Evolutionary conservation across 1,140 invertebrate species (phyloP).

Genomic region (Tetragonula clypearis): DNA sequence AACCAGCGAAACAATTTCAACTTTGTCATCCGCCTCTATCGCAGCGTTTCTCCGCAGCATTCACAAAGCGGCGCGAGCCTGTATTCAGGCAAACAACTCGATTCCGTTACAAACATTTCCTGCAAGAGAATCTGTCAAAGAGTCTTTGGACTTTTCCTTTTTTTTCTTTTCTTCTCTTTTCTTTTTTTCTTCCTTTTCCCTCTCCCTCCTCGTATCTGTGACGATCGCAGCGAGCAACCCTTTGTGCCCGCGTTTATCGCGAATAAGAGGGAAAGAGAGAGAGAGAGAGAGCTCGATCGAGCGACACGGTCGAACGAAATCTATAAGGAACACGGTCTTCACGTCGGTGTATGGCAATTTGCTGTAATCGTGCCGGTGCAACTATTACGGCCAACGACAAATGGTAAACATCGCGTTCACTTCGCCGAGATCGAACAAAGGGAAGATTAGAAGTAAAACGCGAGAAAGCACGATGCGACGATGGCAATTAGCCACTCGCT

Average conservation of each 20-base stretch:
- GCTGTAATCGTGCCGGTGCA: constrained; percentile 46
- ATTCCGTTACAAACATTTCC: neutral
- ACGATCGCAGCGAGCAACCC: constrained; percentile 12
- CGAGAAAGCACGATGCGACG: neutral
- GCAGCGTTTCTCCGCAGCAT: neutral
- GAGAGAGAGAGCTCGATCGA: neutral
- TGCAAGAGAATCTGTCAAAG: neutral
- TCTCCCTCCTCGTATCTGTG: neutral
- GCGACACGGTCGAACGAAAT: constrained; percentile 14
- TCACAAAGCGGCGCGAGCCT: neutral
- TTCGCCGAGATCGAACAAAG: neutral
- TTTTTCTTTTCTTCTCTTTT: too few relatives aligned
- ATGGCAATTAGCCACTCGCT: neutral
- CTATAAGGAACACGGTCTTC: constrained; percentile 33
- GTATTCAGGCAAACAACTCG: neutral
- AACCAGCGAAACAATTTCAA: neutral
- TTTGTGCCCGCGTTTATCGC: constrained; percentile 43
- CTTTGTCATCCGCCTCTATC: neutral
- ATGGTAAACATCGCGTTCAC: constrained; percentile 45
- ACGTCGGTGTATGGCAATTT: constrained; percentile 46
- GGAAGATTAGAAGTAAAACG: neutral
- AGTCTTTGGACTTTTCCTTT: neutral
- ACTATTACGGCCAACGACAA: constrained; percentile 17
- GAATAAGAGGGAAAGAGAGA: too few relatives aligned
- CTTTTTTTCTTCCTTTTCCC: neutral